Base-by-base conservation (phyloP, 2,797 vertebrate genomes). In the Smutsia temminckii region DNA sequence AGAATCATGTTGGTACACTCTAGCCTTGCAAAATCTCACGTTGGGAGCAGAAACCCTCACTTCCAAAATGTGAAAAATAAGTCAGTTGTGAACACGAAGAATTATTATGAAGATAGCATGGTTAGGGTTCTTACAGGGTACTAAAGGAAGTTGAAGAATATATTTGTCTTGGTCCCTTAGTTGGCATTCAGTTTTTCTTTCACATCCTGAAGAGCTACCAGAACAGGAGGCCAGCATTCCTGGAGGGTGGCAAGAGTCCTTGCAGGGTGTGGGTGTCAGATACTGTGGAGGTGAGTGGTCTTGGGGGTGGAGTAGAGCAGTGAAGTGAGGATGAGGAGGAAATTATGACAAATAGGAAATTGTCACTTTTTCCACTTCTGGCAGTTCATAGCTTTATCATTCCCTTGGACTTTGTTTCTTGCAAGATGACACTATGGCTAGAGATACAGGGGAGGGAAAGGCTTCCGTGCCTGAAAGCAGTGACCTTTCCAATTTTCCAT, bases 401-500 rank as follows among this genome's bases (percentile, higher is more conserved):
- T 80, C 57, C 25, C 14, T 49, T 94, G 61, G 23, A 61, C 61
- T 75, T 90, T 91, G 71, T 75, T 90, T 83, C 46, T 69, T 94
- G 85, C 79, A 79, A 8, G 64, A 71, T 92, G 88, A 72, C 84
- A 64, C 13, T 40, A 23, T 75, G 89, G 17, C 78, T 89, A 29
- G 79, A 72, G 59, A 79, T 37, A 32, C 63, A 53, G 21, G 53
- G 25, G 69, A 71, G 46, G 42, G 89, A 59, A 94, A 10, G 20
- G 1, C 25, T 27, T 81, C 8, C 5, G 1, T 79, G 75, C 63
- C 57, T 81, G 42, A 89, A 89, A 71, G 37, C 29, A 69, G n/a
- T 55, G 66, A 64, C 66, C 79, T 81, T 91, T 78, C 69, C 63
- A 64, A 12, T 89, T 91, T 96, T 89, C 71, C 59, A 66, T 66